Base-by-base conservation (phyloP, 2,113 vertebrate genomes). In the Puntigrus tetrazona region DNA sequence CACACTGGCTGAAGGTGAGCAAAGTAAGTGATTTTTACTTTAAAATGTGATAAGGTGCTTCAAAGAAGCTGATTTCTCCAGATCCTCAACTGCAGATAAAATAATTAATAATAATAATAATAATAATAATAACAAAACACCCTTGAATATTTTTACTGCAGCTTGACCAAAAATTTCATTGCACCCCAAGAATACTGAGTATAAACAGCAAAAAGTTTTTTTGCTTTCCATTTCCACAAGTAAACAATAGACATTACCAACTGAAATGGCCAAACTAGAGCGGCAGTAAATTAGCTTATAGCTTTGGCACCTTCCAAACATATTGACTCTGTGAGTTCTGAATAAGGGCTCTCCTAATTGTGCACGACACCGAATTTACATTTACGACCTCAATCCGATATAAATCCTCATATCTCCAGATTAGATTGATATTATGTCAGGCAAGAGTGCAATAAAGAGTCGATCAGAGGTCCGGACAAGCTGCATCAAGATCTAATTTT, bases 361-460 rank as follows among this genome's bases (percentile, higher is more conserved):
- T 41, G 80, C 14, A 34, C 52, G 65, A 61, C 84, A 67, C 45
- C 43, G 41, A 57, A 80, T 91, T 87, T 88, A 80, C 82, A 88
- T 90, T 74, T 38, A 84, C 75, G 59, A 87, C 38, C 67, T 87
- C 65, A 59, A 50, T 41, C 67, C 78, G 20, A 85, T 84, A 88
- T 91, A 72, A 72, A 55, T 89, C 74, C 85, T 89, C 88, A 89
- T 89, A 89, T 87, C 9, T 13, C 36, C 29, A 73, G 55, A 87
- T 88, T 82, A 89, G 87, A 91, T 80, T 88, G 86, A 90, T 91
- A 87, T 85, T 87, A 84, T 89, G 86, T 85, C 85, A 75, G 45
- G 80, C 75, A 73, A 73, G 73, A 3, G 13, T 38, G 69, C 86
- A 86, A 81, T 83, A 87, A 89, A 67, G 34, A 87, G 78, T 90